Evolutionary conservation across 1,140 invertebrate genomes (phyloP).

Genomic region (Tetramorium simillimum): DNA sequence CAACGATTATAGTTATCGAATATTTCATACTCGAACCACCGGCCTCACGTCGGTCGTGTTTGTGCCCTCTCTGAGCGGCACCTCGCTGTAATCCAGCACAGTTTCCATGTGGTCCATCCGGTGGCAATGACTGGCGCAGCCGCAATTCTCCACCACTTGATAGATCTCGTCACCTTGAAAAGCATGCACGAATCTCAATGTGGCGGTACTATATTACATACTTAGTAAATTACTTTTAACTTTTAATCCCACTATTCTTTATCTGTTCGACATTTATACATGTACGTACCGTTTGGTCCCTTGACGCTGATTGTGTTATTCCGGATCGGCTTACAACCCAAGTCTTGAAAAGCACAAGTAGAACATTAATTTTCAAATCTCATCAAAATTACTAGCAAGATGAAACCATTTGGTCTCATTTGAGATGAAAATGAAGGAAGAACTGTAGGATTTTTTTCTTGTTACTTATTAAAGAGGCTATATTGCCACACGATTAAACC

Average conservation of each 20-base stretch:
- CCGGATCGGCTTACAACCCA: slow-evolving; percentile 82
- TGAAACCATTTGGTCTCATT: too few relatives aligned
- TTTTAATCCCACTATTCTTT: not conserved
- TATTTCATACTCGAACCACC: slow-evolving; percentile 76
- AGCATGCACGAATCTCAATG: not conserved
- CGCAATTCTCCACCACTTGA: slow-evolving; percentile 82
- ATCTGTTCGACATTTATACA: slow-evolving; percentile 20
- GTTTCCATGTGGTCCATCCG: slow-evolving; percentile 83
- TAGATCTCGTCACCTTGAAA: slow-evolving; percentile 82
- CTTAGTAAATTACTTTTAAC: not conserved
- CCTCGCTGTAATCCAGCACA: slow-evolving; percentile 81
- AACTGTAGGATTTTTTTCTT: not conserved
- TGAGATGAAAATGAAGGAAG: not conserved
- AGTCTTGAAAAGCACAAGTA: slow-evolving; percentile 67
- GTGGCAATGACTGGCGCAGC: slow-evolving; percentile 81
- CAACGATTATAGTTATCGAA: not conserved
- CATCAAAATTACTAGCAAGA: not conserved
- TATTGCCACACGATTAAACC: not conserved
- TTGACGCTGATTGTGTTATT: slow-evolving; percentile 84
- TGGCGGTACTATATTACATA: not conserved
- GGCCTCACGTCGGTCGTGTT: slow-evolving; percentile 80
- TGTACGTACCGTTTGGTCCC: slow-evolving; percentile 85
- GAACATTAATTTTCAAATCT: not conserved
- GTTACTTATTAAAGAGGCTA: not conserved
- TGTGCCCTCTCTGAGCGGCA: slow-evolving; percentile 78